Evolutionary conservation across 2,888 invertebrate species (phyloP).

Genomic region (Drosophila recens): DNA sequence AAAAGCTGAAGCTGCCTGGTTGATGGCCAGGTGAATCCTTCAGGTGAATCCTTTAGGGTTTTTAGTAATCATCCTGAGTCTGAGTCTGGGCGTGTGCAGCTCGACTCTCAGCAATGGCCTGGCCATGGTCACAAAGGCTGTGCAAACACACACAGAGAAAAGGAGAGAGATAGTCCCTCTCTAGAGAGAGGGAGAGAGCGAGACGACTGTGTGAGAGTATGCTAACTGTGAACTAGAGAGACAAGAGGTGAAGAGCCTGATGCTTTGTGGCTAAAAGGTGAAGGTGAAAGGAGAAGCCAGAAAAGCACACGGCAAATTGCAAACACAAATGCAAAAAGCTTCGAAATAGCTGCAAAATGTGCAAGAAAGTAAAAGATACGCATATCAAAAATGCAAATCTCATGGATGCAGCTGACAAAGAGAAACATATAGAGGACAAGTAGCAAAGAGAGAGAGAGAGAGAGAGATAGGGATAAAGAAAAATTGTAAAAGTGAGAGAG

Average conservation of each 20-base stretch:
- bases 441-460: neutral
- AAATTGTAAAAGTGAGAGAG: too few species aligned
- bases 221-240: constrained; percentile 58
- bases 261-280: neutral
- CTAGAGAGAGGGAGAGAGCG: constrained; percentile 35
- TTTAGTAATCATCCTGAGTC: constrained; percentile 16
- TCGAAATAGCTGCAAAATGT: constrained; percentile 71
- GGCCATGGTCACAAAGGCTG: constrained; percentile 62
- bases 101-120: constrained; percentile 47
- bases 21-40: constrained; percentile 29
- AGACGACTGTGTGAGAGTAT: constrained; percentile 32
- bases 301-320: constrained; percentile 58
- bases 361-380: constrained; percentile 64
- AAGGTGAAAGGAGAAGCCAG: neutral
- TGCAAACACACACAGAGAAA: constrained; percentile 53
- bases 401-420: constrained; percentile 24
- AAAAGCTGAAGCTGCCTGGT: neutral
- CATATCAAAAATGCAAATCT: constrained; percentile 48
- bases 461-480: neutral
- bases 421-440: neutral
- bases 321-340: constrained; percentile 46
- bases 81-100: constrained; percentile 32
- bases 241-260: neutral
- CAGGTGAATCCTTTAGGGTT: constrained; percentile 34
- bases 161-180: constrained; percentile 19